These are phyloP conservation scores for Typhlichthys eigenmanni DNA, from an alignment of 2,797 vertebrate genomes.

Conservation along the genomic window DNA sequence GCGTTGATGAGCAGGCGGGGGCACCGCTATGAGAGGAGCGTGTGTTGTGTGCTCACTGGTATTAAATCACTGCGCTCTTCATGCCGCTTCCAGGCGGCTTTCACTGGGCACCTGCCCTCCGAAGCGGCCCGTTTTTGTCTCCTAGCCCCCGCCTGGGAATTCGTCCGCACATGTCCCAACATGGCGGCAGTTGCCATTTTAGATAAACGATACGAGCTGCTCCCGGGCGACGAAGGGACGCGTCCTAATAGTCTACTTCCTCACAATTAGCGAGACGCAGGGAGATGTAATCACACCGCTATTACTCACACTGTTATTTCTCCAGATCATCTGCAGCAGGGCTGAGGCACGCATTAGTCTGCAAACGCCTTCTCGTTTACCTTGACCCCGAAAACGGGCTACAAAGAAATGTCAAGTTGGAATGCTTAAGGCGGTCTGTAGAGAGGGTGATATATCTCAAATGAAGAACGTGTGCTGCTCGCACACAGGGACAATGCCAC, in stretches of 20 bases:
- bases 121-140: constrained; percentile 52
- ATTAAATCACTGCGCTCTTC: constrained; percentile 76
- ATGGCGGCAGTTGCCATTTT: constrained; percentile 76
- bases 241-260: neutral
- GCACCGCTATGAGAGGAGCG: constrained; percentile 57
- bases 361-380: neutral
- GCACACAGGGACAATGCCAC: constrained; percentile 20
- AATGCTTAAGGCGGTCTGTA: constrained; percentile 14
- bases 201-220: constrained; percentile 36
- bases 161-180: constrained; percentile 60
- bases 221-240: constrained; percentile 13
- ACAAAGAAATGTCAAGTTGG: constrained; percentile 13
- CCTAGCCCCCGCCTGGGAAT: constrained; percentile 64
- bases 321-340: too few relatives aligned
- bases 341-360: neutral
- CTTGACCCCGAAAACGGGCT: constrained; percentile 18
- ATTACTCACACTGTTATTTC: too few relatives aligned
- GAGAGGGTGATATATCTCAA: constrained; percentile 22
- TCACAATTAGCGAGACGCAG: too few relatives aligned
- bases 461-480: constrained; percentile 3
- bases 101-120: constrained; percentile 76
- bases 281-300: too few relatives aligned
- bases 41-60: constrained; percentile 61
- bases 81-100: constrained; percentile 67
- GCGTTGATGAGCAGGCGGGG: constrained; percentile 38